Base-by-base conservation (phyloP, 2,797 vertebrate genomes). In the Cynodonichthys magdalenae region DNA sequence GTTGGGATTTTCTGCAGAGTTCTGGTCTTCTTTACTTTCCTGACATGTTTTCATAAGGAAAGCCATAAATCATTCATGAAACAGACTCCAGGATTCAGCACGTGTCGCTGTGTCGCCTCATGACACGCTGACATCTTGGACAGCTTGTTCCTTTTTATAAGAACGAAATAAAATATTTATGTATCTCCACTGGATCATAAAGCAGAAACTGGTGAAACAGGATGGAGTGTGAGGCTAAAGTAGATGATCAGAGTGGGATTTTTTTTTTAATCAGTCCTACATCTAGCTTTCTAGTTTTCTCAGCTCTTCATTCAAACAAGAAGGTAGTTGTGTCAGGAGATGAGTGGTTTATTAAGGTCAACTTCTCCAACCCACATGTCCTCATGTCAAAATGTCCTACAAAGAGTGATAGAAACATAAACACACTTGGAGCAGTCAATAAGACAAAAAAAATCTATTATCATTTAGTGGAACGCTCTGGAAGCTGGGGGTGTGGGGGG, bases 1-100 rank as follows among this genome's bases (percentile, higher is more conserved):
- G 24, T 24, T 24, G 24, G 24, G 24, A n/a, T 24, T 24, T 24
- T 24, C 75, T 66, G 66, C 70, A 70, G 59, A 56, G 63, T 60
- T 65, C 24, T 0, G n/a, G 66, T 71, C 53, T 58, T 24, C 62
- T 51, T 62, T 81, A 24, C 71, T 62, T 63, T 45, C 66, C 63
- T 80, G 74, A 80, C 73, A 64, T 24, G 24, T 3, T 24, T n/a
- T 44, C 17, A 48, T 19, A 6, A 3, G 39, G 52, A 46, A 44
- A 51, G 49, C 36, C 55, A 59, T 18, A 44, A 50, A 61, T 65
- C 63, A 60, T 68, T 61, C 18, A 7, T 56, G 60, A 77, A 12
- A 57, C 29, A 39, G 48, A 53, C n/a, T 64, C 77, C 60, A 79
- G 58, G 28, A 24, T 20, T 10, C 53, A 54, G 50, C 49, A 52